phyloP scores from a whole-genome alignment of 2,888 invertebrate species.

The Sericinus montela region DNA sequence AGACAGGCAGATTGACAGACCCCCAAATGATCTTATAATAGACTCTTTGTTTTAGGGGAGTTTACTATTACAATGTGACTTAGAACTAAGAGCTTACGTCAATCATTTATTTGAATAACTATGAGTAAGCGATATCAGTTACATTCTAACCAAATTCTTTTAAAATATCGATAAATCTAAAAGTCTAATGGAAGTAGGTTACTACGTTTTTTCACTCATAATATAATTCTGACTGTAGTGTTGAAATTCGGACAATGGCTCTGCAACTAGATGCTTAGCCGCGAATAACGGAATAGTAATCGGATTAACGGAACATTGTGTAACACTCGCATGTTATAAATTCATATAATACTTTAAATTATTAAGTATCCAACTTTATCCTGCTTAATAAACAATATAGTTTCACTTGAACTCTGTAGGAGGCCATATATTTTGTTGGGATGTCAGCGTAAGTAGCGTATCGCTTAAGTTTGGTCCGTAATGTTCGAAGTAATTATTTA shows the following conservation, averaged over 20 bases:
- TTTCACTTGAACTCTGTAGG: slow-evolving; percentile 9
- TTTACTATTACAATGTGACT: not conserved
- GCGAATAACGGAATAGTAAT: not conserved
- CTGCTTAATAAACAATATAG: slow-evolving; percentile 16
- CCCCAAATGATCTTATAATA: too few species aligned
- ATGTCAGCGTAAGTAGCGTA: slow-evolving; percentile 22
- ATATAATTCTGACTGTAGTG: slow-evolving; percentile 14
- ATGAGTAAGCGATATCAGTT: slow-evolving; percentile 13
- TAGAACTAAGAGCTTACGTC: slow-evolving; percentile 7
- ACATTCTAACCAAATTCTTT: slow-evolving; percentile 16
- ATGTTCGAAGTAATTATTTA: slow-evolving; percentile 24
- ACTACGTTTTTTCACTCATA: slow-evolving; percentile 14
- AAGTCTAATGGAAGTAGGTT: slow-evolving; percentile 11
- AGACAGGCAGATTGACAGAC: too few species aligned
- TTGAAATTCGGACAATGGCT: slow-evolving; percentile 13
- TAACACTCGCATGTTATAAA: slow-evolving; percentile 3
- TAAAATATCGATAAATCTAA: slow-evolving; percentile 15
- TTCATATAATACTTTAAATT: slow-evolving; percentile 11
- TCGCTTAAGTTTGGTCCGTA: slow-evolving; percentile 24
- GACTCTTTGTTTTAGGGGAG: too few species aligned
- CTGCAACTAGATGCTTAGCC: slow-evolving; percentile 5
- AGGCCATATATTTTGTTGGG: slow-evolving; percentile 19
- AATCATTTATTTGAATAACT: slow-evolving; percentile 12
- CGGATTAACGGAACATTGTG: not conserved
- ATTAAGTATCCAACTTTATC: slow-evolving; percentile 11